A percentile compares a stretch with the other conserved stretches of the same genome.
These are phyloP conservation scores for Fragum sueziense DNA, from an alignment of 2,888 invertebrate species.

Conservation along the genomic window DNA sequence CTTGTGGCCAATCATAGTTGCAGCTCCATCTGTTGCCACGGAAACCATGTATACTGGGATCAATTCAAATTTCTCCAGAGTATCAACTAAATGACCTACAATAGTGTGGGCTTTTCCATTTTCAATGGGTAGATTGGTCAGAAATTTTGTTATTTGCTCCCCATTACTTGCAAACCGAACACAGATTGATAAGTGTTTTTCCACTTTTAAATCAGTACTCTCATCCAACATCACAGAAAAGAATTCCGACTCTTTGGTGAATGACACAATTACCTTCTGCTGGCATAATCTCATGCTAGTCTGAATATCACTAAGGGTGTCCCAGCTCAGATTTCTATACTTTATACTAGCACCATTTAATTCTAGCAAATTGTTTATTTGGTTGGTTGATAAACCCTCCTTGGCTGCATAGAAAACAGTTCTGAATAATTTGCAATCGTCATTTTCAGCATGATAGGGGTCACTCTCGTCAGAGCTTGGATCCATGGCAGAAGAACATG, in stretches of 20 bases:
- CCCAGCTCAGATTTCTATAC: conserved; percentile 53
- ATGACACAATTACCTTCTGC: too few species aligned
- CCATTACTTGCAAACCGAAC: conserved; percentile 36
- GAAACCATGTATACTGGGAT: too few species aligned
- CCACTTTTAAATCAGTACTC: conserved; percentile 37
- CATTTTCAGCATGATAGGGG: too few species aligned
- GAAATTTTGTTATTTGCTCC: conserved; percentile 21
- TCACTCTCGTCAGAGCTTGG: too few species aligned
- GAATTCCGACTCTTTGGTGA: neutral
- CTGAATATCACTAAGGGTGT: conserved; percentile 26
- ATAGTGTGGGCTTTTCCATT: too few species aligned
- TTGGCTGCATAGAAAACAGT: conserved; percentile 33
- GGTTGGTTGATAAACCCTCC: conserved; percentile 12
- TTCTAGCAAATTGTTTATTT: conserved; percentile 23
- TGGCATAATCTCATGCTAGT: too few species aligned
- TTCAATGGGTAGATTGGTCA: conserved; percentile 37
- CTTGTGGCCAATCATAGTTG: neutral
- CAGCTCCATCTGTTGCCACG: neutral
- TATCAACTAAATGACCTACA: too few species aligned
- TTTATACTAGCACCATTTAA: conserved; percentile 34
- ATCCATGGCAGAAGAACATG: neutral
- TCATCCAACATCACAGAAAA: conserved; percentile 43
- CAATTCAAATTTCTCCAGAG: too few species aligned
- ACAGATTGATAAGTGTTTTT: conserved; percentile 39
- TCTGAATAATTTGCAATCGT: conserved; percentile 17